Evolutionary conservation across 2,888 invertebrate genomes (phyloP).

Genomic region (Zeuzera pyrina): DNA sequence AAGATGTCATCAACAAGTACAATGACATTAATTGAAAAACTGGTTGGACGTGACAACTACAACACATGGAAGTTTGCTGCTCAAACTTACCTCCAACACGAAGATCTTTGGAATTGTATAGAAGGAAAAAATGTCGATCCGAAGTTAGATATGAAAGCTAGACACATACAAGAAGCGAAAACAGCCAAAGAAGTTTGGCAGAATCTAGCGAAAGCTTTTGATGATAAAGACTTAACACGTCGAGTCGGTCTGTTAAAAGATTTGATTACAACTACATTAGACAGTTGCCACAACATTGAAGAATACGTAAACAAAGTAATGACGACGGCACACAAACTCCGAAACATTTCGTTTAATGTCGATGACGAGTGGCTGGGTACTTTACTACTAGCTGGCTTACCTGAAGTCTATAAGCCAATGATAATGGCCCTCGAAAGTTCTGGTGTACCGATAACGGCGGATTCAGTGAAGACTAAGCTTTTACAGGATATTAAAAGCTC

Average conservation of each 20-base stretch:
- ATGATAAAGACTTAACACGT: too few relatives aligned
- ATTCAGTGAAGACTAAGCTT: too few relatives aligned
- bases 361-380: slow-evolving; percentile 18
- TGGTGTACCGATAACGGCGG: too few relatives aligned
- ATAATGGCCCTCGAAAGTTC: slow-evolving; percentile 12
- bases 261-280: slow-evolving; percentile 14
- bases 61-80: slow-evolving; percentile 16
- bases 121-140: too few relatives aligned
- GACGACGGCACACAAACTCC: too few relatives aligned
- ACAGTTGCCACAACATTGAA: slow-evolving; percentile 12
- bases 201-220: slow-evolving; percentile 8
- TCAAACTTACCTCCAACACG: slow-evolving; percentile 14
- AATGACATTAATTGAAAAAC: slow-evolving; percentile 17
- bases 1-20: too few relatives aligned
- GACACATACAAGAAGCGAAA: slow-evolving; percentile 8
- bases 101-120: too few relatives aligned
- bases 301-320: too few relatives aligned
- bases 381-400: slow-evolving; percentile 14
- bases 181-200: slow-evolving; percentile 7
- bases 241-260: too few relatives aligned
- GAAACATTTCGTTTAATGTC: slow-evolving; percentile 16
- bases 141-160: too few relatives aligned
- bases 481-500: too few relatives aligned
- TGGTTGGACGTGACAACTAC: slow-evolving; percentile 16
- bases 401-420: slow-evolving; percentile 13